Evolutionary conservation across 1,140 invertebrate genomes (phyloP).

Genomic region (Pachypsylla venusta): DNA sequence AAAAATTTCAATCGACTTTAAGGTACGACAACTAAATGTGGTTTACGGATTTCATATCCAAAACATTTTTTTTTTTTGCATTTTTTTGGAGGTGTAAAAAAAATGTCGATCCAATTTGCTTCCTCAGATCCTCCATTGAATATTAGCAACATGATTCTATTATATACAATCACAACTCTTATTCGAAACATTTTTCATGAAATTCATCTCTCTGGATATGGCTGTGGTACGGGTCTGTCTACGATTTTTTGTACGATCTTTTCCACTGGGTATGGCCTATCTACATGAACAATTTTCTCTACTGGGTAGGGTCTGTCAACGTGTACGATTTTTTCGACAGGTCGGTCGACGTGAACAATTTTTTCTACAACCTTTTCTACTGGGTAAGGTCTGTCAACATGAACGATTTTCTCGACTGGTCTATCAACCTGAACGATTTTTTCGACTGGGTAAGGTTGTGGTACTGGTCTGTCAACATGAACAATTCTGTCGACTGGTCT

Average conservation of each 20-base stretch:
- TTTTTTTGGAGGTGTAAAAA: too few relatives aligned
- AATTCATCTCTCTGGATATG: too few relatives aligned
- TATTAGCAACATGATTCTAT: too few relatives aligned
- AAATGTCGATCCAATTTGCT: too few relatives aligned
- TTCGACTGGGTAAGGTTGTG: slow-evolving; percentile 38
- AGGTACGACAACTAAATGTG: too few relatives aligned
- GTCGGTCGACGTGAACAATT: slow-evolving; percentile 44
- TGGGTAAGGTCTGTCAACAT: slow-evolving; percentile 39
- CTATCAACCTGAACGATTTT: slow-evolving; percentile 39
- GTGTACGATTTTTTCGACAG: slow-evolving; percentile 56
- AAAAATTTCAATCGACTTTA: too few relatives aligned
- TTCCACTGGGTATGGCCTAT: slow-evolving; percentile 44
- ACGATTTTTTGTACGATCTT: slow-evolving; percentile 38
- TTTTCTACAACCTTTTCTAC: slow-evolving; percentile 53
- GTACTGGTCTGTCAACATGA: slow-evolving; percentile 21
- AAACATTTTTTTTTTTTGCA: too few relatives aligned
- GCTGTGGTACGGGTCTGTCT: slow-evolving; percentile 13
- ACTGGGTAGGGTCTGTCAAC: slow-evolving; percentile 43
- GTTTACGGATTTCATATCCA: too few relatives aligned
- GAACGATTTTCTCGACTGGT: slow-evolving; percentile 56
- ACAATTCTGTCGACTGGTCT: slow-evolving; percentile 46
- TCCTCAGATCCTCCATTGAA: too few relatives aligned
- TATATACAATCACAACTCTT: too few relatives aligned
- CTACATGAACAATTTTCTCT: slow-evolving; percentile 50
- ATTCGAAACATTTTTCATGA: too few relatives aligned